Evolutionary conservation across 2,113 vertebrate species (phyloP).

Genomic region (Sebastes fasciatus): DNA sequence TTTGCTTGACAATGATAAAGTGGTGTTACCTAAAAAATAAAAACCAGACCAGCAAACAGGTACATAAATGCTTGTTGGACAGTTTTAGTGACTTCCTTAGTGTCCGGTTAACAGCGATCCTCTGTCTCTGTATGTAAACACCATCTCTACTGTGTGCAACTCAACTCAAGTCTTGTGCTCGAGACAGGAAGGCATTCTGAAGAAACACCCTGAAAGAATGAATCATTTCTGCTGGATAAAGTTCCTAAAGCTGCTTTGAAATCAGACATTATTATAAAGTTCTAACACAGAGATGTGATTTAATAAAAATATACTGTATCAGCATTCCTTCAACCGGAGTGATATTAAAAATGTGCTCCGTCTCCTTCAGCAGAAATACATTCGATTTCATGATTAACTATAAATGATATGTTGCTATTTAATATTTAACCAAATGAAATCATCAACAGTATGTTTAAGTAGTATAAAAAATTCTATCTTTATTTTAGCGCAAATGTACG

Average conservation of each 20-base stretch:
- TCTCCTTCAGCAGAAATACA: constrained; percentile 46
- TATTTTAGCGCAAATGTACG: not conserved
- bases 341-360: constrained; percentile 23
- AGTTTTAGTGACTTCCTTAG: constrained; percentile 30
- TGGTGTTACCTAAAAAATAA: not conserved
- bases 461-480: constrained; percentile 25
- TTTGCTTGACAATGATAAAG: constrained; percentile 3
- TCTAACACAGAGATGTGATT: constrained; percentile 18
- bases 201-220: constrained; percentile 37
- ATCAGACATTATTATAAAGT: constrained; percentile 18
- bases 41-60: not conserved
- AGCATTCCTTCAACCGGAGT: constrained; percentile 22
- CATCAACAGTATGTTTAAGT: constrained; percentile 19
- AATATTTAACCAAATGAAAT: constrained; percentile 19
- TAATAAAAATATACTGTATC: constrained; percentile 42
- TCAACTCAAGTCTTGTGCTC: constrained; percentile 7
- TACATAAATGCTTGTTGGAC: constrained; percentile 22
- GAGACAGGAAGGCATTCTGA: constrained; percentile 56
- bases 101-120: constrained; percentile 37
- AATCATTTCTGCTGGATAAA: constrained; percentile 8
- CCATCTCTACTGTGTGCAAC: not conserved
- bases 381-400: constrained; percentile 51
- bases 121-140: constrained; percentile 52
- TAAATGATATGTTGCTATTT: constrained; percentile 15
- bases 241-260: constrained; percentile 20